Conservation (phyloP, 2,113 vertebrate species). For the Phyllostomus discolor region DNA sequence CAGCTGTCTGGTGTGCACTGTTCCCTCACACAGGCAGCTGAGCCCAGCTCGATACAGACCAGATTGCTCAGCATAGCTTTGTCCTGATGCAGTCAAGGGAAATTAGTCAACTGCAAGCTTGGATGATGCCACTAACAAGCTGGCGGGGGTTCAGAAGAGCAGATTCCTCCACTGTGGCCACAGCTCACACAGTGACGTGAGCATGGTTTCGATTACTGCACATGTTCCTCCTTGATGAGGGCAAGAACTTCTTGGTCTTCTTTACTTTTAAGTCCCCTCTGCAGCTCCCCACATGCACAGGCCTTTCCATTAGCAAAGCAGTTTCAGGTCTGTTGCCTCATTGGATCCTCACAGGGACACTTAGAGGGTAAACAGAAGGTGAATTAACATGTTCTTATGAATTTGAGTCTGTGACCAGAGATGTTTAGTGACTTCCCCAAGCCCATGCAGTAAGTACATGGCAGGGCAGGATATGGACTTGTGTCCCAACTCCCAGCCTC, state of each 20-base stretch:
- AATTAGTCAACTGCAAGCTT: conserved; percentile 45
- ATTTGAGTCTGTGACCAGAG: not conserved
- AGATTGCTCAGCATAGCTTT: conserved; percentile 46
- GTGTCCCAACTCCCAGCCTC: not conserved
- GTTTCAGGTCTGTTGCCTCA: not conserved
- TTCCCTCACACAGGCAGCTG: not conserved
- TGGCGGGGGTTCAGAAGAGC: conserved; percentile 51
- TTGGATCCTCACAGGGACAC: not conserved
- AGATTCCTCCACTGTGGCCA: conserved; percentile 8
- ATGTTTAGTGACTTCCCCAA: not conserved
- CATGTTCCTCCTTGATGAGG: conserved; percentile 39
- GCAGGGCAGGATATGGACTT: not conserved
- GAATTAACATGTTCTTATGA: not conserved
- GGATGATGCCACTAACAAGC: conserved; percentile 59
- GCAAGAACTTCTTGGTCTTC: not conserved
- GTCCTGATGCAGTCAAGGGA: conserved; percentile 31
- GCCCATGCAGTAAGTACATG: not conserved
- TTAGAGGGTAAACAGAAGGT: not conserved
- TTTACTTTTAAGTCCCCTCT: not conserved
- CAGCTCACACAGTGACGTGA: not conserved
- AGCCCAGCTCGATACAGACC: not conserved
- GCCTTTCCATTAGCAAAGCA: not conserved
- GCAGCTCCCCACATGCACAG: not conserved
- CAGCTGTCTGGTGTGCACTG: not conserved
- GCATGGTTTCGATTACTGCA: conserved; percentile 45